Evolutionary conservation across 1,140 invertebrate species (phyloP), one percentile per base, ranked within the genome.

Genomic region (Alviniconcha marisindica): DNA sequence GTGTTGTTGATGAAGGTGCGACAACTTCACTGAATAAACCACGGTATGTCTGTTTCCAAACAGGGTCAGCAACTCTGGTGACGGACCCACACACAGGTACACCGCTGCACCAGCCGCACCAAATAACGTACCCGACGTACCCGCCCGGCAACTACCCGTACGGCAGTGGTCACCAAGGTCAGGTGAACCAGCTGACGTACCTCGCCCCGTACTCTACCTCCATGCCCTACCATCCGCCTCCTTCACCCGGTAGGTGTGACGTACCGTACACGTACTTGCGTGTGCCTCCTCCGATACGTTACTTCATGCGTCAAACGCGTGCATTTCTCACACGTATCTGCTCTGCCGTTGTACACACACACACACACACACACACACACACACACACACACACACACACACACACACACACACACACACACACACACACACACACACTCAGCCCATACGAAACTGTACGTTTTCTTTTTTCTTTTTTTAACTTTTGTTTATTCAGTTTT

Each of bases 141-240:
- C 40, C 82, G 24, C 56, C 82, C 21, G 79, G 56, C 24, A 80
- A 76, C 79, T 86, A 93, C 48, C 93, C 94, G 85, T 94, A 93
- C 84, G 92, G 94, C 92, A 89, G 93, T 93, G 84, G 93, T 92
- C 82, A 84, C 38, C 87, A 89, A 10, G 51, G 31, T 24, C 77
- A 12, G 33, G 77, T 74, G 33, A 74, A 36, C 88, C 84, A 81
- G 51, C 88, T 91, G 83, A 88, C 87, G 36, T 88, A 88, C 60
- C 86, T 89, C 54, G 88, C 88, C 36, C 90, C 88, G 33, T 90
- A 86, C 83, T 89, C 87, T 83, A 89, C 86, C 85, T 88, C 90
- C 38, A 85, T 88, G 28, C 82, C 84, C 42, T 82, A 84, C 79
- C 83, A 85, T n/a, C 87, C 88, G 40, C 87, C 87, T 44, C 88